Base-by-base conservation (phyloP, 35 echinoderm and acorn worm species). In the Stichopus chloronotus region DNA sequence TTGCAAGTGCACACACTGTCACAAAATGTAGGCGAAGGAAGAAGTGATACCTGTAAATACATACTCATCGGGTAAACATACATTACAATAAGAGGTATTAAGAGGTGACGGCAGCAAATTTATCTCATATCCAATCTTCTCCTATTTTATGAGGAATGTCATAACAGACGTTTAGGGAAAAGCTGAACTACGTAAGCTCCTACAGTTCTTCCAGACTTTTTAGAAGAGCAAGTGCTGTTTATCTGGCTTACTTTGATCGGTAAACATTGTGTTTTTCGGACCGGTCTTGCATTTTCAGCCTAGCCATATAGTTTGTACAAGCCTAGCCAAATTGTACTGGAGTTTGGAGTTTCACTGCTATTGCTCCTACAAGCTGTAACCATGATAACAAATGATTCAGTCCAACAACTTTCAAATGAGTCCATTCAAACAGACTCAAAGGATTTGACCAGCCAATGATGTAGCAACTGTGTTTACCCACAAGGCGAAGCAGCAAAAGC, bases 401-500 rank as follows among this genome's bases (percentile, higher is more conserved):
- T 81, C 25, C 25, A 81, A 52, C 79, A 81, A 43, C 22, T 81
- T 81, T 81, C 79, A 81, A 81, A 81, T 52, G 79, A 24, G 79
- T 81, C 79, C 30, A 43, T 81, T 81, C 79, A 81, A 81, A 25
- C 25, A 81, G 79, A 52, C 52, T 0, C 25, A 52, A 81, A 81
- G 30, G 79, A 81, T 13, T 43, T 81, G 79, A 81, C 79, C 79
- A 81, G 25, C 79, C 21, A 81, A 14, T 81, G 79, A 25, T 81
- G 79, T 14, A 81, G 79, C 20, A 43, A 81, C 52, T 81, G 79
- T 81, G 79, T 81, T 81, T 81, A 81, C 14, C 79, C 79, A 81
- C 25, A 81, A 81, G 79, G 20, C 21, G 25, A 81, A 43, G 79
- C 79, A 16, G 21, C 79, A 6, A 81, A 81, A 81, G 79, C 79